Conservation (phyloP, 2,888 invertebrate genomes). For the Apodemia hepburni region DNA sequence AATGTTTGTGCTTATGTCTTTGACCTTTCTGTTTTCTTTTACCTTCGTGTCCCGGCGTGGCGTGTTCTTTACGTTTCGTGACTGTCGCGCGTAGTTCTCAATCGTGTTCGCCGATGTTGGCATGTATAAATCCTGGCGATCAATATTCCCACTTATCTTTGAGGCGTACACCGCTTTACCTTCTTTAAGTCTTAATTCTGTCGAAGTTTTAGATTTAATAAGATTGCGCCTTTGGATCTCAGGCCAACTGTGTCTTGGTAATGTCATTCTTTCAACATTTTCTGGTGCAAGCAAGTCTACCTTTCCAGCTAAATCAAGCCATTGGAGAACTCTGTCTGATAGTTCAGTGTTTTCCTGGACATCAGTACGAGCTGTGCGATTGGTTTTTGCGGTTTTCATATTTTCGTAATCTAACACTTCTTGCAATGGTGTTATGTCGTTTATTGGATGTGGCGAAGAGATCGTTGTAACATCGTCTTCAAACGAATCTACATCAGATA, state of each 20-base stretch:
- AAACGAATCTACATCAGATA: slow-evolving; percentile 53
- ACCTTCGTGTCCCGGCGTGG: slow-evolving; percentile 48
- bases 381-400: slow-evolving; percentile 59
- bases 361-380: slow-evolving; percentile 57
- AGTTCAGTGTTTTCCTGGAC: slow-evolving; percentile 59
- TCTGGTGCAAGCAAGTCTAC: slow-evolving; percentile 63
- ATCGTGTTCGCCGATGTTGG: slow-evolving; percentile 71
- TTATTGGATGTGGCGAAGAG: slow-evolving; percentile 50
- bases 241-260: slow-evolving; percentile 68
- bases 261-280: slow-evolving; percentile 55
- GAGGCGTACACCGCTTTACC: slow-evolving; percentile 47
- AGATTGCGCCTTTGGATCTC: slow-evolving; percentile 58
- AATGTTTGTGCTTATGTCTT: slow-evolving; percentile 50
- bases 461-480: slow-evolving; percentile 53
- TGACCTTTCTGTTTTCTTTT: slow-evolving; percentile 56
- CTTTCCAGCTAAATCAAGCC: slow-evolving; percentile 88
- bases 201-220: slow-evolving; percentile 58
- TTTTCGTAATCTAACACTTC: slow-evolving; percentile 42
- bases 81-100: slow-evolving; percentile 74
- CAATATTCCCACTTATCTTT: slow-evolving; percentile 58
- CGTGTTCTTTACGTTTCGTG: slow-evolving; percentile 65
- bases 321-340: slow-evolving; percentile 87
- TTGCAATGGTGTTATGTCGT: slow-evolving; percentile 35
- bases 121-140: slow-evolving; percentile 66
- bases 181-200: slow-evolving; percentile 53